phyloP scores from a whole-genome alignment of 2,113 vertebrate species.

The Pseudois nayaur region DNA sequence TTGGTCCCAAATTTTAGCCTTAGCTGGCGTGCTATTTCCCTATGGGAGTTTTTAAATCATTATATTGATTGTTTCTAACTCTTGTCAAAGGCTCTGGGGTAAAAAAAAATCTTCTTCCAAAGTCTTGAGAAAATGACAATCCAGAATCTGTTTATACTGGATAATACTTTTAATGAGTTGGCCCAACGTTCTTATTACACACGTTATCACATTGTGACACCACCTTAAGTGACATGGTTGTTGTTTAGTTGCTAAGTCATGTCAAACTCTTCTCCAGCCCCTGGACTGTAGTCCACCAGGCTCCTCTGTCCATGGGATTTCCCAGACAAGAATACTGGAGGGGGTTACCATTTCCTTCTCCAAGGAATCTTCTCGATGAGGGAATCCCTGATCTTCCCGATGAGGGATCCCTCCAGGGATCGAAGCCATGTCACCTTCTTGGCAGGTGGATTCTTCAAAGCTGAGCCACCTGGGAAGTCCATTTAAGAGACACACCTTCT shows the following conservation, averaged over 20 bases:
- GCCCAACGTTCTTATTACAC: neutral
- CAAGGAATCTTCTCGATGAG: neutral
- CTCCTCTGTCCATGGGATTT: neutral
- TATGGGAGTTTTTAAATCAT: neutral
- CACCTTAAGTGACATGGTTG: neutral
- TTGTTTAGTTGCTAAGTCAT: neutral
- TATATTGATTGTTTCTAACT: neutral
- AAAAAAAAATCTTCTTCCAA: neutral
- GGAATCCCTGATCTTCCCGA: neutral
- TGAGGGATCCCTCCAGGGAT: neutral
- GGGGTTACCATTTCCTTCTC: neutral
- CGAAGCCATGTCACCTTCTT: neutral
- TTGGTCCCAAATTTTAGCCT: neutral
- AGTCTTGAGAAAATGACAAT: neutral
- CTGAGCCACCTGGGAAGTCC: neutral
- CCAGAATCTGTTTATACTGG: neutral
- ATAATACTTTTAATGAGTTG: neutral
- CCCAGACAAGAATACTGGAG: neutral
- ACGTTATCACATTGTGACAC: neutral
- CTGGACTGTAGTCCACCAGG: neutral
- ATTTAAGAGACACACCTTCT: neutral
- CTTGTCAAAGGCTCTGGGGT: neutral
- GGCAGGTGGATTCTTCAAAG: neutral
- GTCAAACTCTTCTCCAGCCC: neutral
- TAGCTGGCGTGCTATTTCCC: neutral